phyloP scores from a whole-genome alignment of 2,797 vertebrate genomes.

The Prionace glauca region DNA sequence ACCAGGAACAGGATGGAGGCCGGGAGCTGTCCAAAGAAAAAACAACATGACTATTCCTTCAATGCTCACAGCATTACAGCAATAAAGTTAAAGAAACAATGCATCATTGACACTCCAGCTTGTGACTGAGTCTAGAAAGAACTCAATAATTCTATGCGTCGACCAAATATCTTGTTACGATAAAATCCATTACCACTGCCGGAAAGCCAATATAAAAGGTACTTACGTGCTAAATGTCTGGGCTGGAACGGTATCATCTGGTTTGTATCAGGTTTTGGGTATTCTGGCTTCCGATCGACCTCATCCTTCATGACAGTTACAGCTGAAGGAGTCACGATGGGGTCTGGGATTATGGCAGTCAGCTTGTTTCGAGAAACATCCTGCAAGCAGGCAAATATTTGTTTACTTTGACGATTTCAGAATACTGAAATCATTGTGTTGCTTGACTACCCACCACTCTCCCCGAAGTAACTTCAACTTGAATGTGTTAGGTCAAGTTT shows the following conservation, averaged over 20 bases:
- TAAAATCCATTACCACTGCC: neutral
- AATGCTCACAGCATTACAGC: neutral
- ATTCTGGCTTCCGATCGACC: conserved; percentile 88
- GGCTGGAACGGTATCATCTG: conserved; percentile 99
- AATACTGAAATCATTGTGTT: neutral
- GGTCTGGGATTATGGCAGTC: conserved; percentile 80
- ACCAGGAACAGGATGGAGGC: conserved; percentile 91
- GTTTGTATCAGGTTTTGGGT: conserved; percentile 94
- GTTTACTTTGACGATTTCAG: neutral
- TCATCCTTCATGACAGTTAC: conserved; percentile 86
- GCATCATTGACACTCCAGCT: neutral
- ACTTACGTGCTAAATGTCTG: conserved; percentile 88
- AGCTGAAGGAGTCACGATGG: conserved; percentile 82
- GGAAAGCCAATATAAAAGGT: neutral
- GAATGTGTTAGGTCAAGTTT: neutral
- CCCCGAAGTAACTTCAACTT: neutral
- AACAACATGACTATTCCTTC: neutral
- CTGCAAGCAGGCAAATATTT: conserved; percentile 51
- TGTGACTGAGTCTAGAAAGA: neutral
- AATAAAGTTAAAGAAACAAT: neutral
- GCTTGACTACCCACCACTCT: neutral
- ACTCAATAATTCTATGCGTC: neutral
- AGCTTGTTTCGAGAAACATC: conserved; percentile 95
- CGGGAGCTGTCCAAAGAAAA: conserved; percentile 69
- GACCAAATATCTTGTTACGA: neutral